phyloP scores from a whole-genome alignment of 2,797 vertebrate genomes.

The Sebastes kiyomatsui region DNA sequence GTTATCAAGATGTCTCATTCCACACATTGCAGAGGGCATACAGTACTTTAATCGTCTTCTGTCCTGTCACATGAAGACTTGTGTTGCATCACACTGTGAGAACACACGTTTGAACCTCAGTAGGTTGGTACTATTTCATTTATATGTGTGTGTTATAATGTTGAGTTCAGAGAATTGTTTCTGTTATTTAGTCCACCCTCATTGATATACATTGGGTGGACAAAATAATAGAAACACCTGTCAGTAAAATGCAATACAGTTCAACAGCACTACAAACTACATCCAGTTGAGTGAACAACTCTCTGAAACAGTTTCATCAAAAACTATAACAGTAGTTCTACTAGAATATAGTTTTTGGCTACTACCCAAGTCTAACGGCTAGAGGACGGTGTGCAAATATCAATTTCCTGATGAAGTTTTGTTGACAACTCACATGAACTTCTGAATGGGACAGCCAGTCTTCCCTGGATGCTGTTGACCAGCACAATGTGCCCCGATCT shows the following conservation, averaged over 20 bases:
- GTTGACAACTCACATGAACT: conserved; percentile 90
- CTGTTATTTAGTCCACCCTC: background rate
- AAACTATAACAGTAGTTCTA: background rate
- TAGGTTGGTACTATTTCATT: background rate
- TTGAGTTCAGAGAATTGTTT: background rate
- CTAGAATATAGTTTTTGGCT: background rate
- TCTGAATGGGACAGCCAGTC: conserved; percentile 92
- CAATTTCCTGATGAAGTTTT: background rate
- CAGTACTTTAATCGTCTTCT: conserved; percentile 28
- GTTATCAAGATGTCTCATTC: conserved; percentile 18
- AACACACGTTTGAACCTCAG: background rate
- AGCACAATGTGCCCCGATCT: conserved; percentile 92
- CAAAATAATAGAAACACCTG: background rate
- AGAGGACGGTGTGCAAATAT: background rate
- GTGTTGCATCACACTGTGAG: background rate
- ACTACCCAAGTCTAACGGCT: background rate
- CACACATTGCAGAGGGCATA: conserved; percentile 4
- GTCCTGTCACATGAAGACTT: background rate
- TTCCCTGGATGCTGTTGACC: conserved; percentile 94
- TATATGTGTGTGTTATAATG: background rate
- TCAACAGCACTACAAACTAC: background rate
- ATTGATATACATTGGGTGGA: background rate
- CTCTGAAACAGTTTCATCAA: background rate
- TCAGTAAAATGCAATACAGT: background rate
- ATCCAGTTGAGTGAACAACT: background rate